Conservation (phyloP, 2,888 invertebrate genomes). For the Nomada lathburiana region DNA sequence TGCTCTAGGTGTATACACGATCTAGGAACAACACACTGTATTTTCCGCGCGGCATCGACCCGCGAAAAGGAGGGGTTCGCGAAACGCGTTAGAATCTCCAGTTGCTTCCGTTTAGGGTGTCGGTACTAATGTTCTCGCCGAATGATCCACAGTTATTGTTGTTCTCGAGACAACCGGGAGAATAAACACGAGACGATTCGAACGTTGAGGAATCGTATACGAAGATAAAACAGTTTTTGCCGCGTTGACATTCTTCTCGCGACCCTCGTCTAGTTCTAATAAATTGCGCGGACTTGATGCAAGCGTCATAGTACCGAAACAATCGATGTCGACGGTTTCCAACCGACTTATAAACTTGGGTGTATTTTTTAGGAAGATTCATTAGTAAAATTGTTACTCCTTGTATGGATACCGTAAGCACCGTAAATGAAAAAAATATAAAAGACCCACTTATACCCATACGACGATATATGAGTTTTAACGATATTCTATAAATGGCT, state of each 20-base stretch:
- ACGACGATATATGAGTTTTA: conserved; percentile 76
- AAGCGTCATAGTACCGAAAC: conserved; percentile 32
- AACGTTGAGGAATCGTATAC: background rate
- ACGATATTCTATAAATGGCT: conserved; percentile 82
- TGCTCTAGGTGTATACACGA: conserved; percentile 16
- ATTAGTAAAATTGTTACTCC: conserved; percentile 79
- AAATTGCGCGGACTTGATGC: conserved; percentile 3
- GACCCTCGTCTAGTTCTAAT: background rate
- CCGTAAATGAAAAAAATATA: conserved; percentile 34
- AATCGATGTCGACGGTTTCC: conserved; percentile 55
- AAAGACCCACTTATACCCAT: conserved; percentile 73
- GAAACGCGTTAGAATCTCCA: conserved; percentile 8
- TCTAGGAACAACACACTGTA: conserved; percentile 13
- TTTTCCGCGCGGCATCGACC: background rate
- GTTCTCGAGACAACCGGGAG: background rate
- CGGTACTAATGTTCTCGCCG: conserved; percentile 21
- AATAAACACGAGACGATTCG: background rate
- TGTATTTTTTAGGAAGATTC: conserved; percentile 80
- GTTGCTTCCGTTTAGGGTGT: conserved; percentile 39
- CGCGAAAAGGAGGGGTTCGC: background rate
- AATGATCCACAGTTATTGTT: background rate
- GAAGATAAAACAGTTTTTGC: background rate
- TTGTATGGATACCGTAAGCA: conserved; percentile 69
- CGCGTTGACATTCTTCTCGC: conserved; percentile 1
- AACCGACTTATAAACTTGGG: conserved; percentile 74